Evolutionary conservation across 2,888 invertebrate genomes (phyloP).

Genomic region (Erebia palarica): DNA sequence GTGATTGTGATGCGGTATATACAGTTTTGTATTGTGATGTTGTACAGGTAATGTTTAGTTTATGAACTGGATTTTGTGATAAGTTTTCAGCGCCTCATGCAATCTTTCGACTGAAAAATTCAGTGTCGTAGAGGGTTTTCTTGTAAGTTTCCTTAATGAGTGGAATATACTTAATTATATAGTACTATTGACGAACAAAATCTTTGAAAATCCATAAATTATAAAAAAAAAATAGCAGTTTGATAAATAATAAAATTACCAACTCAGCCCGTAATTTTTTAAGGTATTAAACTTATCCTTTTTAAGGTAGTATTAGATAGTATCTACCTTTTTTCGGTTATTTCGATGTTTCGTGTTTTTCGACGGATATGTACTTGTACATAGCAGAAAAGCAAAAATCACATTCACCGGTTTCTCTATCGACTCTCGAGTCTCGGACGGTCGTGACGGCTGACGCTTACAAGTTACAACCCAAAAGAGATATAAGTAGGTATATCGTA

Average conservation of each 20-base stretch:
- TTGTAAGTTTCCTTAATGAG: neutral
- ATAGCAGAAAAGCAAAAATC: neutral
- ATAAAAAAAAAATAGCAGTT: too few relatives aligned
- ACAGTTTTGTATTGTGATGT: slow-evolving; percentile 67
- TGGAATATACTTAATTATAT: neutral
- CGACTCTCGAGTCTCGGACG: neutral
- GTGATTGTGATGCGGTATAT: slow-evolving; percentile 65
- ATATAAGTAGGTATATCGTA: neutral
- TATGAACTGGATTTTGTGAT: neutral
- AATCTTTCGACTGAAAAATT: neutral
- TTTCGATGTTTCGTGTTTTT: neutral
- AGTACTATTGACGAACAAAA: too few relatives aligned
- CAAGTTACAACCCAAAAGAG: neutral
- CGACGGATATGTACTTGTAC: neutral
- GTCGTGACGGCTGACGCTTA: neutral
- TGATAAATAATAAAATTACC: too few relatives aligned
- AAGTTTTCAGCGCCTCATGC: neutral
- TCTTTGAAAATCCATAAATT: too few relatives aligned
- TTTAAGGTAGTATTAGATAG: too few relatives aligned
- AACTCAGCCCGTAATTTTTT: too few relatives aligned
- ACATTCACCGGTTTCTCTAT: slow-evolving; percentile 1
- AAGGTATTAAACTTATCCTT: too few relatives aligned
- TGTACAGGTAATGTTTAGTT: slow-evolving; percentile 60
- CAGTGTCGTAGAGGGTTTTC: neutral
- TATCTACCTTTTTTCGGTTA: too few relatives aligned